Evolutionary conservation across 2,888 invertebrate species (phyloP).

Genomic region (Saturnia japonica): DNA sequence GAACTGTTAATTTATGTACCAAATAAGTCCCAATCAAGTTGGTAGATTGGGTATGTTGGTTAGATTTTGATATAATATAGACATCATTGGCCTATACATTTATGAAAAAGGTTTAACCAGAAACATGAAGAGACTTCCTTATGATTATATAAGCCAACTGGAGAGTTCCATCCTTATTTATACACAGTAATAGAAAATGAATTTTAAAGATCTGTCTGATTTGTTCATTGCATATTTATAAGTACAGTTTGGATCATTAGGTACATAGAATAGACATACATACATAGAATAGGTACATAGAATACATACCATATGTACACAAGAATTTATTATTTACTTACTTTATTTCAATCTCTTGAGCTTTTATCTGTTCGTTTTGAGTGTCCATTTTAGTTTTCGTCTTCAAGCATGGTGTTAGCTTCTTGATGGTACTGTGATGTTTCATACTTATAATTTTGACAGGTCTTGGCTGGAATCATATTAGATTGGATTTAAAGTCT

Average conservation of each 20-base stretch:
- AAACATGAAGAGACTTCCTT: neutral
- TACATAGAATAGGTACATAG: too few species aligned
- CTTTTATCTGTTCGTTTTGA: slow-evolving; percentile 63
- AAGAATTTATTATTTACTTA: slow-evolving; percentile 31
- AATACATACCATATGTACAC: neutral
- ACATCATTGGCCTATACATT: neutral
- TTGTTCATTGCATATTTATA: neutral
- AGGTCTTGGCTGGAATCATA: slow-evolving; percentile 61
- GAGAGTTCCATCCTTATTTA: neutral
- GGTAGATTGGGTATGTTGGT: too few species aligned
- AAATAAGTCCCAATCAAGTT: too few species aligned
- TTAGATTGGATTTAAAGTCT: neutral
- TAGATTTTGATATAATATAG: neutral
- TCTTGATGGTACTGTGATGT: slow-evolving; percentile 49
- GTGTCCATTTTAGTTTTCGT: slow-evolving; percentile 39
- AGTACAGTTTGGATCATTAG: neutral
- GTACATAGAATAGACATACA: neutral
- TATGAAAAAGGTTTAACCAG: neutral
- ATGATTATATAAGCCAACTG: neutral
- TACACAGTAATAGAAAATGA: neutral
- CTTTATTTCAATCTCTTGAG: slow-evolving; percentile 76
- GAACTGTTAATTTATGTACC: too few species aligned
- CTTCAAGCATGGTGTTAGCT: slow-evolving; percentile 36
- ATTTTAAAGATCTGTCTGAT: neutral
- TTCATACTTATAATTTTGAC: slow-evolving; percentile 45